Base-by-base conservation (phyloP, 2,113 vertebrate species). In the Cochlearius cochlearius region DNA sequence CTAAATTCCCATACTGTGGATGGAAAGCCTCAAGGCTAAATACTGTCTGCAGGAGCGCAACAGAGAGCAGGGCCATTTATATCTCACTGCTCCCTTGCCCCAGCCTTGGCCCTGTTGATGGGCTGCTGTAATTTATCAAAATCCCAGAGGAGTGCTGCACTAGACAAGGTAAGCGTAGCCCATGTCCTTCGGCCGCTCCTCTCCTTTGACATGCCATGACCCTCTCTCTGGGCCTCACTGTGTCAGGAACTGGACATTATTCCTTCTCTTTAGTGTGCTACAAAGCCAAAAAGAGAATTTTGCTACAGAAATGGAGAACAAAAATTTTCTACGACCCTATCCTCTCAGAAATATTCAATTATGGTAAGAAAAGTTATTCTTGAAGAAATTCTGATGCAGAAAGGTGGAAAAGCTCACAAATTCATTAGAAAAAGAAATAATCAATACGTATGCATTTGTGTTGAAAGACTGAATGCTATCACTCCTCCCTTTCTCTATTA, bases 181-280 rank as follows among this genome's bases (percentile, higher is more conserved):
- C 0, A 0, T 45, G 67, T 78, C 84, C 68, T 93, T 59, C 20
- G 2, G 73, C 43, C 32, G 9, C 38, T 71, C 43, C 49, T 60
- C 34, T n/a, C n/a, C 53, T 60, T 43, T 45, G 21, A 39, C 27
- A 64, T 0, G 0, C 5, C 12, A 3, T 3, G 36, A 88, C 60
- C 52, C 49, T 59, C 41, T 34, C 55, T 62, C 21, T 63, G 29
- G 45, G 50, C 22, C 67, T 10, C 39, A 38, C 75, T 14, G 18
- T 27, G 29, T 19, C 36, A n/a, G 72, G n/a, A 73, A 52, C 63
- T 43, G 59, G 79, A 66, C 8, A 1, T 73, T 58, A 72, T 17
- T 77, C 21, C 83, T 89, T 68, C 64, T 89, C 52, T n/a, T 45
- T 27, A 14, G 15, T 36, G 39, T 16, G 68, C 14, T 14, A 58